These are phyloP conservation scores for Heliothis subflexa DNA, from an alignment of 1,140 invertebrate genomes.

Conservation along the genomic window DNA sequence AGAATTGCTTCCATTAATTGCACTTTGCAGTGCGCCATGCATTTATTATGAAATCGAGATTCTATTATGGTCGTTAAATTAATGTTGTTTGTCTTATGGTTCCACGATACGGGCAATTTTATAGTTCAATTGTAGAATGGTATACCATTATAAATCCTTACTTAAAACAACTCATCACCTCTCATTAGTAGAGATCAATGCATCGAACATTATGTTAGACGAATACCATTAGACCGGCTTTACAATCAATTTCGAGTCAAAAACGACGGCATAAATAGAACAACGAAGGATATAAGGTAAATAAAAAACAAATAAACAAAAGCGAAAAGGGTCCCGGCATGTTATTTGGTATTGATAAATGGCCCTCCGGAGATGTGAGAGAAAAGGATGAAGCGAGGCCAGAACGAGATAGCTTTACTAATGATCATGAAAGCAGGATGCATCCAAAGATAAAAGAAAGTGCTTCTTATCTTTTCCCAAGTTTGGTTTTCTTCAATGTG, in stretches of 20 bases:
- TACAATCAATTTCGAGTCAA: conserved; percentile 83
- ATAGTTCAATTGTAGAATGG: conserved; percentile 47
- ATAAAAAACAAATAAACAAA: conserved; percentile 83
- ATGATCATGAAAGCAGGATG: conserved; percentile 72
- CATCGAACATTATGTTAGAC: conserved; percentile 72
- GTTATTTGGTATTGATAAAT: conserved; percentile 86
- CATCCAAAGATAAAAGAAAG: conserved; percentile 76
- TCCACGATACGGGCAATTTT: conserved; percentile 47
- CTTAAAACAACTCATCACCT: conserved; percentile 45
- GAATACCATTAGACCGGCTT: conserved; percentile 79
- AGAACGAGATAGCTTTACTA: conserved; percentile 73
- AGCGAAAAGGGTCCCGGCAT: conserved; percentile 80
- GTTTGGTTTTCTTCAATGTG: conserved; percentile 63
- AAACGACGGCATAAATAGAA: conserved; percentile 74
- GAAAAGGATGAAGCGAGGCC: conserved; percentile 72
- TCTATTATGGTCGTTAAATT: conserved; percentile 58
- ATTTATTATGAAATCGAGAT: conserved; percentile 64
- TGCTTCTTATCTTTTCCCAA: conserved; percentile 73
- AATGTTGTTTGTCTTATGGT: conserved; percentile 55
- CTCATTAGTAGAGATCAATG: conserved; percentile 79
- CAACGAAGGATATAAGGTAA: conserved; percentile 81
- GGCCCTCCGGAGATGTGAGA: conserved; percentile 76
- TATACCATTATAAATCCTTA: conserved; percentile 36
- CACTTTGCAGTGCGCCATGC: conserved; percentile 48
- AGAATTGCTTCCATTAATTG: conserved; percentile 69